phyloP scores from a whole-genome alignment of 2,888 invertebrate genomes.

The Phania funesta region DNA sequence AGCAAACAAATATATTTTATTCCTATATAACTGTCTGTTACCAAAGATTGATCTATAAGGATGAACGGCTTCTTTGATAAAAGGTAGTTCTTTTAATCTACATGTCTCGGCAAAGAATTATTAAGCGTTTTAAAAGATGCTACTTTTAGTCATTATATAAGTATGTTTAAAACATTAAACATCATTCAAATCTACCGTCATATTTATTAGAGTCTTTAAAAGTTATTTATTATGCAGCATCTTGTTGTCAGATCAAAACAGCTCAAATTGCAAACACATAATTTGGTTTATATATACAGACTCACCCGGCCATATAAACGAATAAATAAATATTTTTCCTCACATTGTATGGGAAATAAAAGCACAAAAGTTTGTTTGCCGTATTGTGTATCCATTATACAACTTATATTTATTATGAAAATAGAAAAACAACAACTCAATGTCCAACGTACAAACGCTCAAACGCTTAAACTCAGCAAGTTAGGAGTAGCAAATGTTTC shows the following conservation, averaged over 20 bases:
- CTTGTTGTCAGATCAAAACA: constrained; percentile 17
- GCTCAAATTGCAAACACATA: constrained; percentile 14
- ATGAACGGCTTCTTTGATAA: too few relatives aligned
- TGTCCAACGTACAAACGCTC: not conserved
- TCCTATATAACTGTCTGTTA: too few relatives aligned
- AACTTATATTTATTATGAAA: constrained; percentile 2
- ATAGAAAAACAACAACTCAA: constrained; percentile 5
- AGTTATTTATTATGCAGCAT: constrained; percentile 24
- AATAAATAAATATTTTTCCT: not conserved
- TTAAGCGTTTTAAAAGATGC: too few relatives aligned
- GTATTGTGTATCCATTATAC: constrained; percentile 15
- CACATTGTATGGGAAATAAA: not conserved
- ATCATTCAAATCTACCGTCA: not conserved
- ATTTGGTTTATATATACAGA: constrained; percentile 10
- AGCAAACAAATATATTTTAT: too few relatives aligned
- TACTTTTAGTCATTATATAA: too few relatives aligned
- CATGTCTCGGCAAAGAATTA: too few relatives aligned
- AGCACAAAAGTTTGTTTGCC: not conserved
- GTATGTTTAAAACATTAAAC: not conserved
- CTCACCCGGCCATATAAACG: not conserved
- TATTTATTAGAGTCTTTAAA: not conserved
- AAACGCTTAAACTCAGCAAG: not conserved
- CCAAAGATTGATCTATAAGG: too few relatives aligned
- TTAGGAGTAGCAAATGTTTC: constrained; percentile 6
- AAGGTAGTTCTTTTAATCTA: too few relatives aligned